Conservation (phyloP, 2,113 vertebrate species). For the Brachyhypopomus occidentalis region DNA sequence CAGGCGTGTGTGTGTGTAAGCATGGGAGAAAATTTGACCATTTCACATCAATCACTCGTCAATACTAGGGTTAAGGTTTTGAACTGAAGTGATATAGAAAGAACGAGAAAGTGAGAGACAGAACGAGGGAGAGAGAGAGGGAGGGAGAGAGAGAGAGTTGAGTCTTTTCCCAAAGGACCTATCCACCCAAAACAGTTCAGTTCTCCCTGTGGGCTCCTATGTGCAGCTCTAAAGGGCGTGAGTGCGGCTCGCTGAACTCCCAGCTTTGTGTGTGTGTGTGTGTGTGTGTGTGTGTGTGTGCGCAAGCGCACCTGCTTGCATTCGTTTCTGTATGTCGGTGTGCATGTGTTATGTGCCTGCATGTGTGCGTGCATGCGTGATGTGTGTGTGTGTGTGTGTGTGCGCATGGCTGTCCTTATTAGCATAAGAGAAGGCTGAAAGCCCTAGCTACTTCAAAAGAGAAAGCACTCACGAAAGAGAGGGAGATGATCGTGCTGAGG, state of each 20-base stretch:
- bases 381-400: neutral
- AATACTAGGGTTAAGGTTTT: too few relatives aligned
- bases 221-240: neutral
- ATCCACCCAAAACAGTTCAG: neutral
- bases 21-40: too few relatives aligned
- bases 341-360: neutral
- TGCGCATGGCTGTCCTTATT: neutral
- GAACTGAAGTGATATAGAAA: too few relatives aligned
- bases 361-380: neutral
- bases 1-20: too few relatives aligned
- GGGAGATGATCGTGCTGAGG: neutral
- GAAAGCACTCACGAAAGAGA: too few relatives aligned
- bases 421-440: too few relatives aligned
- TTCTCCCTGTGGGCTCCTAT: neutral
- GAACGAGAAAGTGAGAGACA: too few relatives aligned
- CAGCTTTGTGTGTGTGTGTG: neutral
- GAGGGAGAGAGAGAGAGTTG: neutral
- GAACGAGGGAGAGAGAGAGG: constrained; percentile 61
- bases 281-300: constrained; percentile 1
- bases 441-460: too few relatives aligned
- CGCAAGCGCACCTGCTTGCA: too few relatives aligned
- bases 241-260: neutral
- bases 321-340: neutral
- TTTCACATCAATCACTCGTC: too few relatives aligned
- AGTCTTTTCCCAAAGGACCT: neutral